Base-by-base conservation (phyloP, 1,140 invertebrate species). In the Anastrepha ludens region DNA sequence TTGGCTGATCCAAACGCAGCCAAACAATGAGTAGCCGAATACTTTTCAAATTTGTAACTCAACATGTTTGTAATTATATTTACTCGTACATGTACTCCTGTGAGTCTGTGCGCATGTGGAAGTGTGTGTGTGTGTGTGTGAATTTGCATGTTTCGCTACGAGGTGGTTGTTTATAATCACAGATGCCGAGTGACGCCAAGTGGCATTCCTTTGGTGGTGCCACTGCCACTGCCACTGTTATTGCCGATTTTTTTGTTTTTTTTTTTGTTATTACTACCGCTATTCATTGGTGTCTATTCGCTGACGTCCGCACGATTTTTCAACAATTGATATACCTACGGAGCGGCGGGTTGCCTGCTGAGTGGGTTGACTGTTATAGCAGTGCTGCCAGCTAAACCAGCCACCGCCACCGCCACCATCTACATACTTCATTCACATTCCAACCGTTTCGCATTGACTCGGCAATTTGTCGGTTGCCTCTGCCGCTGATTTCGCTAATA, bases 101-200 rank as follows among this genome's bases (percentile, higher is more conserved):
- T 15, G 5, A 13, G 60, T n/a, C 4, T 64, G 17, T 64, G 60
- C 5, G 8, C 44, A 50, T 47, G 17, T 50, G 15, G 29, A 29
- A 17, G 70, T 50, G 41, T 17, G 39, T 44, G 41, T 70, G 29
- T 47, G 44, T 47, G 39, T 74, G 70, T 74, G 70, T 17, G 29
- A 70, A 39, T 70, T 74, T 17, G 39, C 9, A 15, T 47, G n/a
- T 74, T 74, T 74, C 70, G 17, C 70, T 13, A 29, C 17, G 74
- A 81, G n/a, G 47, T 81, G 74, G 74, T 81, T 81, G 74, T 81
- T 81, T 81, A 81, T 81, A 81, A 81, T 81, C 74, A 81, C 74
- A 81, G 74, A 81, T 81, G 74, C 47, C 74, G n/a, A 81, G 47
- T 81, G 74, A 81, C 74, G 74, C 74, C 74, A 81, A 55, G 44